Conservation (phyloP, 2,797 vertebrate genomes). For the Argya squamiceps region DNA sequence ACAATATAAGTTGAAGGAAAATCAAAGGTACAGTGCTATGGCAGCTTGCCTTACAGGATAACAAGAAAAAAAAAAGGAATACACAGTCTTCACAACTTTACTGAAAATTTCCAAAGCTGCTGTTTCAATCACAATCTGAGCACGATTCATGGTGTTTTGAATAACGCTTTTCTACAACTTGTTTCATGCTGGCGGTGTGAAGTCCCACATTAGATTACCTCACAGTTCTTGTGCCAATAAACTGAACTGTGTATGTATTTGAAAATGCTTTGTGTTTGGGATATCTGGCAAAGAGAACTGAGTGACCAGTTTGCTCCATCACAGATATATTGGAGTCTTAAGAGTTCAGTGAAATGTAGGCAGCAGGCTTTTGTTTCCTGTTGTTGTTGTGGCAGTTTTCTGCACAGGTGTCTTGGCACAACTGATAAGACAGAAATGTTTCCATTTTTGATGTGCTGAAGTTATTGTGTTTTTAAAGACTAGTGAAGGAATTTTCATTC, state of each 20-base stretch:
- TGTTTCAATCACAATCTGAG: neutral
- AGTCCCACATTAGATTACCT: neutral
- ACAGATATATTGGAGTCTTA: neutral
- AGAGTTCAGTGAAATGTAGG: neutral
- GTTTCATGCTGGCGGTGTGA: neutral
- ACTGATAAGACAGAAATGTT: neutral
- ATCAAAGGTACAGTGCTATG: neutral
- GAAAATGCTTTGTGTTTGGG: neutral
- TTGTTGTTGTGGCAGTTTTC: neutral
- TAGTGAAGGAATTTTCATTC: neutral
- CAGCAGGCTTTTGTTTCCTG: neutral
- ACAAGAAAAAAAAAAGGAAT: neutral
- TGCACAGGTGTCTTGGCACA: neutral
- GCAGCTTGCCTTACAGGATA: neutral
- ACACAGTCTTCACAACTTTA: rapidly evolving
- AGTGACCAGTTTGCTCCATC: neutral
- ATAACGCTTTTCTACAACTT: neutral
- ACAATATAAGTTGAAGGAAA: neutral
- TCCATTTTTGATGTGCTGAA: neutral
- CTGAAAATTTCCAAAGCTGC: neutral
- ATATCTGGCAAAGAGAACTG: neutral
- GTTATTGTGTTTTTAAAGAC: neutral
- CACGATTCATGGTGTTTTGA: neutral
- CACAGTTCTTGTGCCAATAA: neutral
- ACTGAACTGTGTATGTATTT: neutral